These are phyloP conservation scores for Phlogophora meticulosa DNA, from an alignment of 2,888 invertebrate genomes.

Conservation along the genomic window DNA sequence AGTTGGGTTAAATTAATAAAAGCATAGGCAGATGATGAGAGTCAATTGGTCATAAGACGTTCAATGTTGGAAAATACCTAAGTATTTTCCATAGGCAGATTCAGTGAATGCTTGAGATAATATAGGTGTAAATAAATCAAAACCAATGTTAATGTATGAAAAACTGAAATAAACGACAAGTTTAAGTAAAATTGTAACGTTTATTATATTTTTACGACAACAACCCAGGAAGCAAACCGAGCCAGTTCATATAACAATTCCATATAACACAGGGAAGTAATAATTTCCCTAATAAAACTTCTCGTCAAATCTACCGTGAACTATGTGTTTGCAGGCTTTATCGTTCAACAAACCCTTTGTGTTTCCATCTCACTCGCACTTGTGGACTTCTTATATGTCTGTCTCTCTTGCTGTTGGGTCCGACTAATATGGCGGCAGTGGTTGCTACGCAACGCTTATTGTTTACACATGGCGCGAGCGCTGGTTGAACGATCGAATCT, in stretches of 20 bases:
- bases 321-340: conserved; percentile 80
- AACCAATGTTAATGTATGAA: conserved; percentile 1
- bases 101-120: not conserved
- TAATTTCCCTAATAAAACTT: conserved; percentile 82
- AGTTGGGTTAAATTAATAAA: no score
- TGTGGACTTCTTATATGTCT: conserved; percentile 12
- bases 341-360: conserved; percentile 79
- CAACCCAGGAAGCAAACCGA: conserved; percentile 69
- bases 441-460: conserved; percentile 75
- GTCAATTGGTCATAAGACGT: not conserved
- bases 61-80: no score
- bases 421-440: conserved; percentile 45
- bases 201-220: conserved; percentile 59
- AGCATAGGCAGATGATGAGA: no score
- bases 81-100: not conserved
- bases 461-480: conserved; percentile 75
- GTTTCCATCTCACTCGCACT: conserved; percentile 60
- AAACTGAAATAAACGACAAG: conserved; percentile 31
- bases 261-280: conserved; percentile 75
- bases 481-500: conserved; percentile 73
- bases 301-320: conserved; percentile 76
- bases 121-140: not conserved
- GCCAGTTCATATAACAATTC: conserved; percentile 66
- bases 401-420: conserved; percentile 58
- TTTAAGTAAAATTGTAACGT: conserved; percentile 50